phyloP scores from a whole-genome alignment of 2,113 vertebrate species.

The Coptodon rendalli region DNA sequence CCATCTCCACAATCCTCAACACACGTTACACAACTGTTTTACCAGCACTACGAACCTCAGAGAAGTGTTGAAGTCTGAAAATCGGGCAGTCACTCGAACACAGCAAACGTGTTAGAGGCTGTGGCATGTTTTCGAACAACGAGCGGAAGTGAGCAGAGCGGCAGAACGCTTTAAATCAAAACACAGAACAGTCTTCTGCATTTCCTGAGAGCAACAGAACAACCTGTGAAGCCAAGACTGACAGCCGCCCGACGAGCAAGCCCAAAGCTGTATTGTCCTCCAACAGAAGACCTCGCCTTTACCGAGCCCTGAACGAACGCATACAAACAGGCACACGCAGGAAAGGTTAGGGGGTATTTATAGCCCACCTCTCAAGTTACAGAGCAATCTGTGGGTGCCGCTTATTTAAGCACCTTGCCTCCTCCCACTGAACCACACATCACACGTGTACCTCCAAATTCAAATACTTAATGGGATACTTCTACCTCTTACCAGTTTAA shows the following conservation, averaged over 20 bases:
- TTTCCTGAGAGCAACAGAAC: conserved; percentile 31
- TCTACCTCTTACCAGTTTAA: not conserved
- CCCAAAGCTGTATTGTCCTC: conserved; percentile 37
- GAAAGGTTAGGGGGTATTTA: conserved; percentile 77
- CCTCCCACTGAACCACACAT: conserved; percentile 39
- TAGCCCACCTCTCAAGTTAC: conserved; percentile 75
- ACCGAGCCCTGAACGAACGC: conserved; percentile 30
- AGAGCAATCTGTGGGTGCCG: conserved; percentile 57
- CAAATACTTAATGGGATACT: not conserved
- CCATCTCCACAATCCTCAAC: not conserved
- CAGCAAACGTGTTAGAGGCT: conserved; percentile 29
- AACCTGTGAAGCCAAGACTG: not conserved
- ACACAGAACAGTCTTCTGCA: conserved; percentile 26
- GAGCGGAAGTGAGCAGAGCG: not conserved
- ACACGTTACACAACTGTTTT: conserved; percentile 5
- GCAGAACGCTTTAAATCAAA: not conserved
- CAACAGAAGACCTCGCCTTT: conserved; percentile 15
- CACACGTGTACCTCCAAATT: conserved; percentile 29
- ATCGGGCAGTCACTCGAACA: conserved; percentile 40
- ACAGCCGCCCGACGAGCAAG: not conserved
- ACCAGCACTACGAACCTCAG: conserved; percentile 41
- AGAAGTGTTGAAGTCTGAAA: conserved; percentile 29
- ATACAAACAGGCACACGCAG: conserved; percentile 52
- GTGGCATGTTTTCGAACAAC: conserved; percentile 45
- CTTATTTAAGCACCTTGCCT: conserved; percentile 70